Evolutionary conservation across 2,888 invertebrate species (phyloP).

Genomic region (Drosophila stalkeri): DNA sequence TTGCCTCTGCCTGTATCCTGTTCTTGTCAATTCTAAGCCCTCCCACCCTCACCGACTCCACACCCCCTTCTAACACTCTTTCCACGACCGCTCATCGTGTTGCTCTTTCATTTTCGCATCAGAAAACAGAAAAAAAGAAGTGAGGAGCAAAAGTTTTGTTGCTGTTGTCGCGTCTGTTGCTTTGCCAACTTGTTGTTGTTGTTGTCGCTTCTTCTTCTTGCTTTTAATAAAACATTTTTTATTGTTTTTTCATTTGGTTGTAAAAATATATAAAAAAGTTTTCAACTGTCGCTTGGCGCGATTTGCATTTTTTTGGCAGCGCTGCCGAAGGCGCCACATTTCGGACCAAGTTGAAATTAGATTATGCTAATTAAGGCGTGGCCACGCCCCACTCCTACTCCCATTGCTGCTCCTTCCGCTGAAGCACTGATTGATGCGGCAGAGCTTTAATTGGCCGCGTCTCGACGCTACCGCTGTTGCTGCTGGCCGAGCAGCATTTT

Average conservation of each 20-base stretch:
- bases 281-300: constrained; percentile 58
- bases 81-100: constrained; percentile 45
- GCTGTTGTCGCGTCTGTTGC: constrained; percentile 45
- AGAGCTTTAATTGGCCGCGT: constrained; percentile 62
- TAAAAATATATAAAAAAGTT: constrained; percentile 78
- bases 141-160: constrained; percentile 51
- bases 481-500: constrained; percentile 57
- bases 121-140: constrained; percentile 35
- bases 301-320: constrained; percentile 67
- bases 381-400: constrained; percentile 4
- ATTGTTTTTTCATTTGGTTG: constrained; percentile 79
- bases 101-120: constrained; percentile 83
- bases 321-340: constrained; percentile 34
- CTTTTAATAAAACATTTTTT: constrained; percentile 53
- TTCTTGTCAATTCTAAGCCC: constrained; percentile 73
- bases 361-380: constrained; percentile 83
- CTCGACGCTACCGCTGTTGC: constrained; percentile 10
- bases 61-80: neutral
- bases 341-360: constrained; percentile 78
- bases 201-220: constrained; percentile 28
- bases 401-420: neutral
- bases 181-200: constrained; percentile 33
- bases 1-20: constrained; percentile 63
- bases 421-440: constrained; percentile 68
- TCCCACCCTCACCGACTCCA: neutral